Evolutionary conservation across 2,797 vertebrate species (phyloP).

Genomic region (Emydoidea blandingii): DNA sequence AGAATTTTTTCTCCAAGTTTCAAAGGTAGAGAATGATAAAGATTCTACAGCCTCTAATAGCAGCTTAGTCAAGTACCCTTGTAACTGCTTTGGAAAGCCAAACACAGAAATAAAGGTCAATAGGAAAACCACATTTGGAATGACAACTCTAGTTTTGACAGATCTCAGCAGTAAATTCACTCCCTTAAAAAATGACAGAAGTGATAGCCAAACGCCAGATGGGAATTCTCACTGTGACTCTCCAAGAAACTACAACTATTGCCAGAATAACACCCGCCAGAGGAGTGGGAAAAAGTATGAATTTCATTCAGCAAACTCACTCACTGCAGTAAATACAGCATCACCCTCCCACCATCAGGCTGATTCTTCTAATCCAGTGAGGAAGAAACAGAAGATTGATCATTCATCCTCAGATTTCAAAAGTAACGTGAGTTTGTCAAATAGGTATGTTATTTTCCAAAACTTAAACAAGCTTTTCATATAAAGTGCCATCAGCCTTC

Average conservation of each 20-base stretch:
- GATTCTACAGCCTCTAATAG: constrained; percentile 70
- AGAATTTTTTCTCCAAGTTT: constrained; percentile 75
- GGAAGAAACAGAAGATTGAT: constrained; percentile 92
- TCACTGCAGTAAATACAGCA: constrained; percentile 53
- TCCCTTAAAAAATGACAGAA: constrained; percentile 56
- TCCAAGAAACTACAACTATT: constrained; percentile 18
- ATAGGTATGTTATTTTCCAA: constrained; percentile 72
- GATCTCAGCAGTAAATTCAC: constrained; percentile 83
- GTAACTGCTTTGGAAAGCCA: constrained; percentile 88
- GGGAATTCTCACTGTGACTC: neutral
- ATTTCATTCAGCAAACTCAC: constrained; percentile 69
- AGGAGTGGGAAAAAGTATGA: constrained; percentile 19
- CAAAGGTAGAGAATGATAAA: constrained; percentile 63
- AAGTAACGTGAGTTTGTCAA: constrained; percentile 45
- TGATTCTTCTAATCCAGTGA: constrained; percentile 83
- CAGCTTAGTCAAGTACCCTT: constrained; percentile 90
- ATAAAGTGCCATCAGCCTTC: neutral
- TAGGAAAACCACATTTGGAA: constrained; percentile 90
- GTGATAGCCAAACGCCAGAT: neutral
- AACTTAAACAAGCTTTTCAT: neutral
- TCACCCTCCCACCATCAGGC: constrained; percentile 3
- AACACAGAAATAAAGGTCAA: constrained; percentile 90
- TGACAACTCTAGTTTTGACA: constrained; percentile 89
- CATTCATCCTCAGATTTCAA: constrained; percentile 76
- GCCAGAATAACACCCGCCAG: neutral